Evolutionary conservation across 2,888 invertebrate genomes (phyloP).

Genomic region (Oasisia sp.): DNA sequence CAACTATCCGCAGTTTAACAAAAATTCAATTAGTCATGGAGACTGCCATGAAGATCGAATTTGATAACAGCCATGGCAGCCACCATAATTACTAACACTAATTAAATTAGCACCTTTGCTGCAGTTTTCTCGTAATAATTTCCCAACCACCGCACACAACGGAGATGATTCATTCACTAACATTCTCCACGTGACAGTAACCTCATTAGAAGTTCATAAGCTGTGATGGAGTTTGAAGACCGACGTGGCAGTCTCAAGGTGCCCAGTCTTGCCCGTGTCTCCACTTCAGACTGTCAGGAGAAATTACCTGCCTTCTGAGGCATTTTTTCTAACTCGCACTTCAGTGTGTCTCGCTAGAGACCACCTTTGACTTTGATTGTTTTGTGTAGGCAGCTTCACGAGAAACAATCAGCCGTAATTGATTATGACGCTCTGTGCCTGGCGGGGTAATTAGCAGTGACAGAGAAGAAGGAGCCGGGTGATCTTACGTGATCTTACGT

Average conservation of each 20-base stretch:
- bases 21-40: not conserved
- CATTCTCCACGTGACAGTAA: not conserved
- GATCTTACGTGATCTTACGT: not conserved
- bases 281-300: conserved; percentile 25
- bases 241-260: not conserved
- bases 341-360: not conserved
- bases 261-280: not conserved
- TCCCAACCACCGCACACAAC: not conserved
- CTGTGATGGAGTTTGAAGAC: not conserved
- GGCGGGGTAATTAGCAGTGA: conserved; percentile 18
- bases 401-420: conserved; percentile 18
- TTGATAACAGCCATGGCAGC: not conserved
- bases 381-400: not conserved
- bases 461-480: conserved; percentile 14
- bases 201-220: conserved; percentile 21
- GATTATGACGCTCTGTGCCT: conserved; percentile 19
- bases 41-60: not conserved
- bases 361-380: conserved; percentile 24
- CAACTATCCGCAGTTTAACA: not conserved
- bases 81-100: not conserved
- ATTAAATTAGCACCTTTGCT: conserved; percentile 18
- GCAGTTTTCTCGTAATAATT: not conserved
- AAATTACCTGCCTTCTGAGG: conserved; percentile 23
- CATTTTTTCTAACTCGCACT: not conserved
- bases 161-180: conserved; percentile 18